A percentile compares a stretch with the other conserved stretches of the same genome.
Conservation (phyloP, 2,888 invertebrate species). For the Amblyjoppa proteus region DNA sequence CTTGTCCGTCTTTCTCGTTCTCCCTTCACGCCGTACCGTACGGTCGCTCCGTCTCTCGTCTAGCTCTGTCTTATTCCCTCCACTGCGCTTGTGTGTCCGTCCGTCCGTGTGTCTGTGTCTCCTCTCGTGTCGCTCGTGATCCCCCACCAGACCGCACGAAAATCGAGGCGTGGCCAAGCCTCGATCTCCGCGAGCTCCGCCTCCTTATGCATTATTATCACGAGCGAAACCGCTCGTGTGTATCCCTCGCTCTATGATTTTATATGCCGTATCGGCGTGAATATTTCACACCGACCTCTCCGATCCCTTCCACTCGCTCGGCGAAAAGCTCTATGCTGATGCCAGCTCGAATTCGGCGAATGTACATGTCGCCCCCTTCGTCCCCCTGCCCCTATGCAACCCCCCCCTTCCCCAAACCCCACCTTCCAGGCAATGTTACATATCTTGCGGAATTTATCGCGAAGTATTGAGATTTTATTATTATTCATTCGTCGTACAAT, state of each 20-base stretch:
- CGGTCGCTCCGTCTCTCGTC: constrained; percentile 55
- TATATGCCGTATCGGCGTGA: constrained; percentile 78
- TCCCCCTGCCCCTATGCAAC: constrained; percentile 36
- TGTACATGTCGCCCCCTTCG: constrained; percentile 19
- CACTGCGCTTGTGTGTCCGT: constrained; percentile 45
- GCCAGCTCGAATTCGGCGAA: constrained; percentile 2
- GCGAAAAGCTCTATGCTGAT: background rate
- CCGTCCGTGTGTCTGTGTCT: constrained; percentile 19
- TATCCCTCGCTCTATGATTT: constrained; percentile 81
- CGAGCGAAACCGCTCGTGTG: constrained; percentile 66
- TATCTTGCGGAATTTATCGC: background rate
- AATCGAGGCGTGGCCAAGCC: constrained; percentile 78
- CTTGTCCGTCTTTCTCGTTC: constrained; percentile 30
- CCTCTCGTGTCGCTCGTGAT: constrained; percentile 55
- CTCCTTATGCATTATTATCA: constrained; percentile 85
- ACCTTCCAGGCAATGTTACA: background rate
- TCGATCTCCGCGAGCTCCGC: constrained; percentile 76
- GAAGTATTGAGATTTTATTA: background rate
- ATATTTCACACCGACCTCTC: constrained; percentile 68
- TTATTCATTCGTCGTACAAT: background rate
- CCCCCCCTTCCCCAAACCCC: background rate
- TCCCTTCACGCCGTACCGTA: constrained; percentile 10
- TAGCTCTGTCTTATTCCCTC: constrained; percentile 76
- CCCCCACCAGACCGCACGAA: constrained; percentile 73
- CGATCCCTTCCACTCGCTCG: constrained; percentile 48